A percentile compares a stretch with the other conserved stretches of the same genome.
Evolutionary conservation across 2,113 vertebrate genomes (phyloP).

Genomic region (Chlorodrepanis virens): DNA sequence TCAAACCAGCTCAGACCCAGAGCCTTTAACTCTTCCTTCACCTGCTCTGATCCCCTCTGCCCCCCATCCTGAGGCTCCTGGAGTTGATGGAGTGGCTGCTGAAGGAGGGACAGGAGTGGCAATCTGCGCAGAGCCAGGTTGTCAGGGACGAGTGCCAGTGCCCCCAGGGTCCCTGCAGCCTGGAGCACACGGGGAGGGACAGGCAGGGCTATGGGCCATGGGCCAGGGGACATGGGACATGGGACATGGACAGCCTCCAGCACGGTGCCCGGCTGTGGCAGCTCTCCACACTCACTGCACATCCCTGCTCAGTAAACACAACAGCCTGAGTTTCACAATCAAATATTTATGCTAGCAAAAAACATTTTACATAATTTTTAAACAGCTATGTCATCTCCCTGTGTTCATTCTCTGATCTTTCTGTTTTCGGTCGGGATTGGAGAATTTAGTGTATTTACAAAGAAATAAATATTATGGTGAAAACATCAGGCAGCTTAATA

Average conservation of each 20-base stretch:
- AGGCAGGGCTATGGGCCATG: background rate
- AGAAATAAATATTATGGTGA: conserved; percentile 82
- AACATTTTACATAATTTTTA: conserved; percentile 77
- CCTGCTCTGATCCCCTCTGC: background rate
- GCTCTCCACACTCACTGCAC: background rate
- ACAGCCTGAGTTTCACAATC: conserved; percentile 73
- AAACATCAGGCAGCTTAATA: conserved; percentile 69
- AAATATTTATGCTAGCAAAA: conserved; percentile 78
- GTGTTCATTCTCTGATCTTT: conserved; percentile 77
- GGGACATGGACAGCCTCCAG: background rate
- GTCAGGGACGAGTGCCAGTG: accelerated
- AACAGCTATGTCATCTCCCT: conserved; percentile 77
- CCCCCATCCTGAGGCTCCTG: background rate
- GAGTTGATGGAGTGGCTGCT: background rate
- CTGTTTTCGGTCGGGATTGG: conserved; percentile 68
- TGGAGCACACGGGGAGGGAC: background rate
- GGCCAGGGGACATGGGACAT: background rate
- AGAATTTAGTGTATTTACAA: conserved; percentile 74
- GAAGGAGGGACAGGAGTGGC: background rate
- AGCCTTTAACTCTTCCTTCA: background rate
- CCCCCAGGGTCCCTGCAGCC: background rate
- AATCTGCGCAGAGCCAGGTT: accelerated
- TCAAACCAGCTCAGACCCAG: background rate
- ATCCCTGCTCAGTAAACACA: conserved; percentile 67
- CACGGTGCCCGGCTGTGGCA: background rate